Conservation (phyloP, 2,113 vertebrate genomes). For the Oryzias javanicus region DNA sequence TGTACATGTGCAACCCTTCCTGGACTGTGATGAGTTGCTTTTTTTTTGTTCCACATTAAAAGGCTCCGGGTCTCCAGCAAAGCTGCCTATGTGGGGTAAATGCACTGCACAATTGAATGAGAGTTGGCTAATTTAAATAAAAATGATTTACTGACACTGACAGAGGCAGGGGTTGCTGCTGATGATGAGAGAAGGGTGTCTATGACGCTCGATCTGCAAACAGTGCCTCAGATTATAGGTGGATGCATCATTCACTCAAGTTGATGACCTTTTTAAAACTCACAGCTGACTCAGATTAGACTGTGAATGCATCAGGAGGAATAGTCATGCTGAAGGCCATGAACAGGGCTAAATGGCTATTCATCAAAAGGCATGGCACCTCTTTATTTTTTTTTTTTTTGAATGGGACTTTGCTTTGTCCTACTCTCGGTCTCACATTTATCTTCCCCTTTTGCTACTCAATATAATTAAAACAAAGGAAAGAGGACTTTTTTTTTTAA, state of each 20-base stretch:
- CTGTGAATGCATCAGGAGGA: constrained; percentile 67
- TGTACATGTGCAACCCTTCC: constrained; percentile 25
- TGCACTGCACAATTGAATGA: constrained; percentile 37
- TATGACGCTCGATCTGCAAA: constrained; percentile 45
- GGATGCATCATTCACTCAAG: constrained; percentile 70
- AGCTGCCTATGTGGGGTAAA: constrained; percentile 7
- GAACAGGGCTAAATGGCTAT: constrained; percentile 55
- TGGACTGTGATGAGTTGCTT: constrained; percentile 29
- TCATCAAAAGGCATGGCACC: constrained; percentile 62
- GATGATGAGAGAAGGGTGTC: constrained; percentile 37
- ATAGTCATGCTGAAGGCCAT: constrained; percentile 56
- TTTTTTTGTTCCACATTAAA: constrained; percentile 34
- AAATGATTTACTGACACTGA: constrained; percentile 55
- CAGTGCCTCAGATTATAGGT: constrained; percentile 61
- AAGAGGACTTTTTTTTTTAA: constrained; percentile 55
- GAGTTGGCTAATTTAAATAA: constrained; percentile 48
- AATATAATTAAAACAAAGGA: constrained; percentile 70
- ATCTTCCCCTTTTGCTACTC: constrained; percentile 38
- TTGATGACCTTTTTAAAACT: constrained; percentile 77
- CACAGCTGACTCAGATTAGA: constrained; percentile 66
- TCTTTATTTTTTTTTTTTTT: constrained; percentile 61
- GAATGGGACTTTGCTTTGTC: constrained; percentile 27
- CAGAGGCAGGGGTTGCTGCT: constrained; percentile 36
- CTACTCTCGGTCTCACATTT: constrained; percentile 24
- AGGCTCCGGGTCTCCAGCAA: constrained; percentile 14